A percentile compares a stretch with the other conserved stretches of the same genome.
Conservation (phyloP, 2,113 vertebrate species). For the Podiceps cristatus region DNA sequence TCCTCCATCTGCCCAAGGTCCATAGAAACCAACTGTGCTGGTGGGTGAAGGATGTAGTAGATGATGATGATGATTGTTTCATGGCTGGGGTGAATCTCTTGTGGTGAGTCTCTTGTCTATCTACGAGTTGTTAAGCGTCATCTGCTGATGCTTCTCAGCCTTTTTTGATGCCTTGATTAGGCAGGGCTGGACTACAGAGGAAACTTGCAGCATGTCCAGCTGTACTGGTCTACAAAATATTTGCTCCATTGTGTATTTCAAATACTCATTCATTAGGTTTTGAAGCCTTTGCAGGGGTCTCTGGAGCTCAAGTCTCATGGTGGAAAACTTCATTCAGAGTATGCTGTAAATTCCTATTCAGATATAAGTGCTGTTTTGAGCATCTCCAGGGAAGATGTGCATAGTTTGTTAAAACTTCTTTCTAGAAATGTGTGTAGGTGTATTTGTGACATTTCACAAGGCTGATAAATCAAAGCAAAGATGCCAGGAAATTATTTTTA, state of each 20-base stretch:
- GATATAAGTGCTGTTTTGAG: neutral
- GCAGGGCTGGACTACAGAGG: neutral
- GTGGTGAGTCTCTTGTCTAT: neutral
- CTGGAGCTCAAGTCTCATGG: neutral
- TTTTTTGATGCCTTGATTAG: neutral
- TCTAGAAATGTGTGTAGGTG: neutral
- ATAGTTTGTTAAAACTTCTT: neutral
- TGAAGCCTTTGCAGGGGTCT: neutral
- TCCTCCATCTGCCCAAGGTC: neutral
- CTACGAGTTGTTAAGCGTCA: neutral
- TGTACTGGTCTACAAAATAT: neutral
- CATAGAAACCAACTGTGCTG: neutral
- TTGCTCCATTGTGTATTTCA: neutral
- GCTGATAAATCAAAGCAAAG: neutral
- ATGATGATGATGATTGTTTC: neutral
- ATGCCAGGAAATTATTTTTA: neutral
- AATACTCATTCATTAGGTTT: neutral
- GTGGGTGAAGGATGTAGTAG: neutral
- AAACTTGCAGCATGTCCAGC: neutral
- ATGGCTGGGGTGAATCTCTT: neutral
- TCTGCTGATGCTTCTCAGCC: neutral
- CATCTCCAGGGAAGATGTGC: neutral
- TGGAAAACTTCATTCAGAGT: neutral
- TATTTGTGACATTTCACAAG: slow-evolving; percentile 12
- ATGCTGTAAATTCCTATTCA: neutral